phyloP scores from a whole-genome alignment of 2,797 vertebrate genomes.

The Okamejei kenojei region DNA sequence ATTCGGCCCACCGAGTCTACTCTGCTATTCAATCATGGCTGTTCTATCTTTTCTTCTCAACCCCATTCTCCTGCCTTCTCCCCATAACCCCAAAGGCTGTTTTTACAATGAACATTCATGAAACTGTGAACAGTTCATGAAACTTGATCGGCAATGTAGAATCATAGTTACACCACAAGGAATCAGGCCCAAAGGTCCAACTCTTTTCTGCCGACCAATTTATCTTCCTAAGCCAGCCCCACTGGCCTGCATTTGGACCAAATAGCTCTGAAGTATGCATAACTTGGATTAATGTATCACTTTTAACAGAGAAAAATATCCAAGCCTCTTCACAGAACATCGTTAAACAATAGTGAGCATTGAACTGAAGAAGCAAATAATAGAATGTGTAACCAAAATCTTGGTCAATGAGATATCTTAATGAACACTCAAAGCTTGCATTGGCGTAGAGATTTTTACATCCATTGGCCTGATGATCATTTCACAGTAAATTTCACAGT shows the following conservation, averaged over 20 bases:
- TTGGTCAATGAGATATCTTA: neutral
- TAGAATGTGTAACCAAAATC: neutral
- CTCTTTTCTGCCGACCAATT: no score
- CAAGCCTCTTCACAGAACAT: neutral
- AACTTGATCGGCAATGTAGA: neutral
- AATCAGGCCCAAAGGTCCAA: no score
- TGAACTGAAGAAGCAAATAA: neutral
- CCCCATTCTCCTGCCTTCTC: no score
- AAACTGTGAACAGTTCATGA: neutral
- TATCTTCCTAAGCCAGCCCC: no score
- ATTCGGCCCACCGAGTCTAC: no score
- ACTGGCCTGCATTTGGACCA: no score
- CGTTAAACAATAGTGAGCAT: neutral
- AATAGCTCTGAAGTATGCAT: no score
- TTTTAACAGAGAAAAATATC: no score
- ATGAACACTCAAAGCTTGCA: neutral
- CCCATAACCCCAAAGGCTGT: neutral
- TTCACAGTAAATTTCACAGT: neutral
- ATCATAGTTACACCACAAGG: no score
- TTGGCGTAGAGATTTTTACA: neutral
- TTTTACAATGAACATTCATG: neutral
- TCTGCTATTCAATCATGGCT: no score
- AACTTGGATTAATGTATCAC: neutral
- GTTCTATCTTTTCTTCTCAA: no score
- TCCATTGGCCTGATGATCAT: no score